phyloP scores from a whole-genome alignment of 2,113 vertebrate species.

The Spermophilus dauricus region DNA sequence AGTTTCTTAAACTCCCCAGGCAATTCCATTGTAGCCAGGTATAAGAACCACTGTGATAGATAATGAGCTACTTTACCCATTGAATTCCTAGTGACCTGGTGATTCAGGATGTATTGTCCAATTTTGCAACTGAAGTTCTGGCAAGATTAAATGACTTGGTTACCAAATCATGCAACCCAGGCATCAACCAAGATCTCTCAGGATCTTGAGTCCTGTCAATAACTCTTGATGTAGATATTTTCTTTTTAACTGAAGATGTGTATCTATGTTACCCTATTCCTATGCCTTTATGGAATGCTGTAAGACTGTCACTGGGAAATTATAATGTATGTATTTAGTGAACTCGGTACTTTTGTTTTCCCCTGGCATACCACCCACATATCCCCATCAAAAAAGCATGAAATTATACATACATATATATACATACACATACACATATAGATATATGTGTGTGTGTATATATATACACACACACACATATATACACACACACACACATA shows the following conservation, averaged over 20 bases:
- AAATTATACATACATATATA: too few relatives aligned
- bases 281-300: background rate
- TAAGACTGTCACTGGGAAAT: background rate
- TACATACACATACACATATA: background rate
- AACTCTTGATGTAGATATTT: background rate
- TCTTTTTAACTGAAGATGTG: background rate
- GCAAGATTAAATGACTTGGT: background rate
- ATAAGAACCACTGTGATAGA: background rate
- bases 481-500: background rate
- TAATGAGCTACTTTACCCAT: background rate
- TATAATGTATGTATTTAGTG: background rate
- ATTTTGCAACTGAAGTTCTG: background rate
- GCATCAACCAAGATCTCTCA: background rate
- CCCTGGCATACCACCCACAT: background rate
- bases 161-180: background rate
- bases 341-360: background rate
- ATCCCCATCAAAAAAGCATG: too few relatives aligned
- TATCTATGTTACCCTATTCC: background rate
- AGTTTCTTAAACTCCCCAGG: conserved; percentile 20
- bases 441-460: too few relatives aligned
- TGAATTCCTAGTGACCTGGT: background rate
- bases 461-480: background rate
- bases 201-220: background rate
- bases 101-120: background rate
- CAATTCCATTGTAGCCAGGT: background rate